phyloP scores from a whole-genome alignment of 2,888 invertebrate genomes.

The Eristalis pertinax region DNA sequence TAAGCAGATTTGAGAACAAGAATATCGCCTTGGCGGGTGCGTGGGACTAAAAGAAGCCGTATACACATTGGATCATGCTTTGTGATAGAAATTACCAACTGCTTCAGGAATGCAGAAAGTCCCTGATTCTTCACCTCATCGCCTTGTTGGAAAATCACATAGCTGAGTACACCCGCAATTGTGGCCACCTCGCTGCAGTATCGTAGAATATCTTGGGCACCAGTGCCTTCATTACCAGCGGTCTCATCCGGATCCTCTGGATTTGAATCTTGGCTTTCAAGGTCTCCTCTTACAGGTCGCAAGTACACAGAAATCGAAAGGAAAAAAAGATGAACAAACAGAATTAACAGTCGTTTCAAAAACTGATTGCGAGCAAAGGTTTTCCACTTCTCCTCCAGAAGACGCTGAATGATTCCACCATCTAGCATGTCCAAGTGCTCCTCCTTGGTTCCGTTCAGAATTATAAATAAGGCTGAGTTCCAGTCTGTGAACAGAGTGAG shows the following conservation, averaged over 20 bases:
- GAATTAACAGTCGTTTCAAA: slow-evolving; percentile 92
- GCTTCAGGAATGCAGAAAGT: slow-evolving; percentile 92
- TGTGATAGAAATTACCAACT: slow-evolving; percentile 86
- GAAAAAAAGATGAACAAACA: slow-evolving; percentile 92
- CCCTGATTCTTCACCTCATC: slow-evolving; percentile 98
- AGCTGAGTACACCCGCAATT: slow-evolving; percentile 91
- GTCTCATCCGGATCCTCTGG: slow-evolving; percentile 81
- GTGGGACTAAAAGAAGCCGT: slow-evolving; percentile 86
- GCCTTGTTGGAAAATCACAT: slow-evolving; percentile 94
- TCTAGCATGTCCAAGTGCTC: slow-evolving; percentile 99
- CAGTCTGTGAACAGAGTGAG: slow-evolving; percentile 86
- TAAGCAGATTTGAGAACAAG: slow-evolving; percentile 93
- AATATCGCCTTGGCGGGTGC: slow-evolving; percentile 98
- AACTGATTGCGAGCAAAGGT: slow-evolving; percentile 98
- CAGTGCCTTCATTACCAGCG: slow-evolving; percentile 80
- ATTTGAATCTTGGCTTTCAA: slow-evolving; percentile 75
- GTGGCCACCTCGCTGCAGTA: slow-evolving; percentile 93
- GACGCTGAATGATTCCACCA: slow-evolving; percentile 97
- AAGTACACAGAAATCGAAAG: slow-evolving; percentile 95
- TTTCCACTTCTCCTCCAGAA: slow-evolving; percentile 99
- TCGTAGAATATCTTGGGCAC: slow-evolving; percentile 81
- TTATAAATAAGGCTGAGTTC: slow-evolving; percentile 99
- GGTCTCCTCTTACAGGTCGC: slow-evolving; percentile 85
- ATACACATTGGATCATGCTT: neutral
- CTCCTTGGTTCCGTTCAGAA: slow-evolving; percentile 97